Evolutionary conservation across 2,797 vertebrate species (phyloP).

Genomic region (Eupleurogrammus muticus): DNA sequence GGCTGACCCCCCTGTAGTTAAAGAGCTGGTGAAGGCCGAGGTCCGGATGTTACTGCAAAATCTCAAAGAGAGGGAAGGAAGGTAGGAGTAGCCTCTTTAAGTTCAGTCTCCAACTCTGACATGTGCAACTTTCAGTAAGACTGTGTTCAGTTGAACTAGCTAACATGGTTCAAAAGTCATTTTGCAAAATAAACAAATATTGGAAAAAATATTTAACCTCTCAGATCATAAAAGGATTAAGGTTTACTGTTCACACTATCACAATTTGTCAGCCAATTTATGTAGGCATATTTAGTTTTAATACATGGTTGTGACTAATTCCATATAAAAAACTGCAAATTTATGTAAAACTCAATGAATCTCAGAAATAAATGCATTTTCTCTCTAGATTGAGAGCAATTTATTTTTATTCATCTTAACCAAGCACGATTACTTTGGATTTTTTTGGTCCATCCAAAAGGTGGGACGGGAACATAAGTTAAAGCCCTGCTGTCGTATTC

Average conservation of each 20-base stretch:
- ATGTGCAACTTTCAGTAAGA: not conserved
- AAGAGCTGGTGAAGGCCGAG: constrained; percentile 76
- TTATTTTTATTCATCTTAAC: not conserved
- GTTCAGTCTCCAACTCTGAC: not conserved
- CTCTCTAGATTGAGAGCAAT: not conserved
- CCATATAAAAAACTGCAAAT: not conserved
- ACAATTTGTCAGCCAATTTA: not conserved
- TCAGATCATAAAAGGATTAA: not conserved
- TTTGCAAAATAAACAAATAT: not conserved
- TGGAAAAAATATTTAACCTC: not conserved
- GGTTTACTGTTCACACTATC: not conserved
- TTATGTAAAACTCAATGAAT: not conserved
- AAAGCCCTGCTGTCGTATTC: constrained; percentile 27
- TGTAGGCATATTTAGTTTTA: not conserved
- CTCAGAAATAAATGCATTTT: not conserved
- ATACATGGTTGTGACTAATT: not conserved
- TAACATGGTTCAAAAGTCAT: not conserved
- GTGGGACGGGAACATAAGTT: constrained; percentile 19
- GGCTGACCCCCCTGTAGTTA: constrained; percentile 72
- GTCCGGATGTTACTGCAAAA: constrained; percentile 69
- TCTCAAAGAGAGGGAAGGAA: constrained; percentile 59
- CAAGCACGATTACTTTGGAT: not conserved
- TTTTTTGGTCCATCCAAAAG: constrained; percentile 1
- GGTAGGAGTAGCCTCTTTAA: constrained; percentile 47
- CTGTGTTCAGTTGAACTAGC: not conserved